phyloP scores from a whole-genome alignment of 2,113 vertebrate species.

The Pseudorhombus dupliciocellatus region DNA sequence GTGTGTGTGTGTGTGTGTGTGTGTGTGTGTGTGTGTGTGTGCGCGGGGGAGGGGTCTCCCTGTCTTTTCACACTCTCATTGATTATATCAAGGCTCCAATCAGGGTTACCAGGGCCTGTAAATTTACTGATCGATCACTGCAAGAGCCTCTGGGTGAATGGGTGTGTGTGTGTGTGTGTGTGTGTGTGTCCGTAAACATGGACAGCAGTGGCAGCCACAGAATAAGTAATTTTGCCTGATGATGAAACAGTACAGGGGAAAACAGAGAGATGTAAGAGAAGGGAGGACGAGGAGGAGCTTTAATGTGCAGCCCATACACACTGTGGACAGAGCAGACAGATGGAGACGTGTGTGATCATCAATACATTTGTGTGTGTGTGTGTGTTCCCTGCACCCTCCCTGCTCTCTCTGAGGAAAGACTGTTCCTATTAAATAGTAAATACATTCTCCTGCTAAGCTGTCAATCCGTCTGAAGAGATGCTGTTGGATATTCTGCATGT shows the following conservation, averaged over 20 bases:
- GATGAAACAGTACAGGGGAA: constrained; percentile 30
- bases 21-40: too few species aligned
- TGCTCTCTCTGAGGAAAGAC: constrained; percentile 29
- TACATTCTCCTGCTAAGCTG: constrained; percentile 51
- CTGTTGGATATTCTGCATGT: constrained; percentile 37
- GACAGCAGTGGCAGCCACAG: too few species aligned
- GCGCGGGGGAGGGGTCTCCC: neutral
- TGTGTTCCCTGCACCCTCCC: constrained; percentile 5
- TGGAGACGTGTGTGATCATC: constrained; percentile 7
- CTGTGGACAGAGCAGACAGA: constrained; percentile 48
- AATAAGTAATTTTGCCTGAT: constrained; percentile 32
- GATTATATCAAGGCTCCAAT: constrained; percentile 64
- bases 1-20: too few species aligned
- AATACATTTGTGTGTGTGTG: neutral
- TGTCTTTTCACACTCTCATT: constrained; percentile 49
- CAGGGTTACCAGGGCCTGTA: constrained; percentile 51
- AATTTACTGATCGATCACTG: constrained; percentile 61
- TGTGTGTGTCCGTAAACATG: neutral
- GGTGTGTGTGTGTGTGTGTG: neutral
- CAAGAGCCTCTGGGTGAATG: neutral
- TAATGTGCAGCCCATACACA: constrained; percentile 45
- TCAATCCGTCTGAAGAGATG: constrained; percentile 45
- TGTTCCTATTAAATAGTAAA: constrained; percentile 32
- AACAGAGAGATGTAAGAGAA: constrained; percentile 13
- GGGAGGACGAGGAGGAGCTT: constrained; percentile 51